Percentiles rank a stretch among this genome's conserved stretches.
These are phyloP conservation scores for Trichopoda pennipes DNA, from an alignment of 2,888 invertebrate genomes.

Conservation along the genomic window DNA sequence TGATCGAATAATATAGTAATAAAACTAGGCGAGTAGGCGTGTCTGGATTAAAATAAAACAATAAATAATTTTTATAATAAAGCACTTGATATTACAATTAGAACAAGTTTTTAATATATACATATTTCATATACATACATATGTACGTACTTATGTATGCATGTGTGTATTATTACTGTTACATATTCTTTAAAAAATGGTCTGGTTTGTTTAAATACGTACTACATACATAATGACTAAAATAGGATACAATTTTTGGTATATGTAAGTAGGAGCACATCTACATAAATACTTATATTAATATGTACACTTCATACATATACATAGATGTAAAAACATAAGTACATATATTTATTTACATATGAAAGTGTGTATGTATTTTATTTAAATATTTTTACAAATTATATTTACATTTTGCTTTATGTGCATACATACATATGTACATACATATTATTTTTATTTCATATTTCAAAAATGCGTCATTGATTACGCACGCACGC, in stretches of 20 bases:
- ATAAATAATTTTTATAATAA: no score
- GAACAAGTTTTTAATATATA: no score
- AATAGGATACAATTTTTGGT: neutral
- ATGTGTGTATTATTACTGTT: neutral
- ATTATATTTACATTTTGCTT: no score
- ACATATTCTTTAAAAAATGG: neutral
- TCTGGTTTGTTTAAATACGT: neutral
- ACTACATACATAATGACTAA: no score
- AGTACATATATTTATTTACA: no score
- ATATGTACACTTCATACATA: no score
- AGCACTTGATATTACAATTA: no score
- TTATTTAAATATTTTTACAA: no score
- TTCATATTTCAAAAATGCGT: slow-evolving; percentile 65
- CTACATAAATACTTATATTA: no score
- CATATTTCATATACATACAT: neutral
- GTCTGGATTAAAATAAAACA: no score
- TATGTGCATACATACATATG: no score
- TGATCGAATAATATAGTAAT: neutral
- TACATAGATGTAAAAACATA: no score
- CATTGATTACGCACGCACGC: slow-evolving; percentile 66
- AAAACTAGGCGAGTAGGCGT: neutral
- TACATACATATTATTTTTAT: neutral
- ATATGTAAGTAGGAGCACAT: neutral
- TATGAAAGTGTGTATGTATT: neutral
- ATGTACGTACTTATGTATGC: neutral